Base-by-base conservation (phyloP, 1,140 invertebrate species). In the Archivesica marissinica region DNA sequence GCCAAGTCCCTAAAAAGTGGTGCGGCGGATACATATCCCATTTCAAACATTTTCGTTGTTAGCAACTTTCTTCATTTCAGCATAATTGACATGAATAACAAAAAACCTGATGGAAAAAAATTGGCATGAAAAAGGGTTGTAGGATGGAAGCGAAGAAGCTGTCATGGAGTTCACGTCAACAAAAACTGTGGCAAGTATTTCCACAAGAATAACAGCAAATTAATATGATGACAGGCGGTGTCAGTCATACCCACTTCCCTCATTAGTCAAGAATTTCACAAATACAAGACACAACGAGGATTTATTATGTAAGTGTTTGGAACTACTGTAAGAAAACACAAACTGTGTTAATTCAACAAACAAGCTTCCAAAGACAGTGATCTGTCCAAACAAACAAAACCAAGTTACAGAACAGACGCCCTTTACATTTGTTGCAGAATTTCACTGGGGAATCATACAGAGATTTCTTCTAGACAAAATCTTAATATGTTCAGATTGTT, bases 341-440 rank as follows among this genome's bases (percentile, higher is more conserved):
- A 72, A 72, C 50, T 72, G 39, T 44, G n/a, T 47, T 47, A 47
- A 47, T 70, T 70, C 66, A 70, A 70, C 39, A 70, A 70, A 70
- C 39, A 44, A 44, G 15, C 44, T 47, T 23, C 3, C 6, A 64
- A 64, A 30, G 38, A 33, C 20, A 9, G 15, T 17, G 2, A 7
- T 35, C 59, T 64, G 3, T 64, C 9, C 28, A 64, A 64, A 64
- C 38, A 64, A 64, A 64, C 59, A 64, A n/a, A n/a, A n/a, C n/a
- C n/a, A n/a, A n/a, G n/a, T n/a, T n/a, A n/a, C n/a, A n/a, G n/a
- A n/a, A n/a, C n/a, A n/a, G n/a, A n/a, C n/a, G n/a, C n/a, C n/a
- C n/a, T n/a, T n/a, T n/a, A n/a, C n/a, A n/a, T n/a, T n/a, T n/a
- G n/a, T n/a, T n/a, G n/a, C n/a, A n/a, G n/a, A n/a, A n/a, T n/a